Percentiles rank a stretch among this genome's conserved stretches.
Conservation (phyloP, 2,888 invertebrate species). For the Heteropelma amictum region DNA sequence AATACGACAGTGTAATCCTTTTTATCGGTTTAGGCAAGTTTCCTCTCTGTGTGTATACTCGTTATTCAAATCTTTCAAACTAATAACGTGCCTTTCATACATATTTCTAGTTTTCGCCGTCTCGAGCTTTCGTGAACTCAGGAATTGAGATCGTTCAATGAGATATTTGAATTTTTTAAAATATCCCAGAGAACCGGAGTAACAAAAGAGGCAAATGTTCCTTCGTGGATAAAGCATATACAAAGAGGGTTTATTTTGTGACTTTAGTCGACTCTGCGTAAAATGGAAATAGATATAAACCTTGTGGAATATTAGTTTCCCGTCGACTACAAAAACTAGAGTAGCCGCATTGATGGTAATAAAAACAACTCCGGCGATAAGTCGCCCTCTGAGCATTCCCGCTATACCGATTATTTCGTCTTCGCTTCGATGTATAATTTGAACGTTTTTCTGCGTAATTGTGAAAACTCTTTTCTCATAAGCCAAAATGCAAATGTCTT, state of each 20-base stretch:
- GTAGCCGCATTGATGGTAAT: constrained; percentile 57
- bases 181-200: too few relatives aligned
- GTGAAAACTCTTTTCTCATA: constrained; percentile 63
- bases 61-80: too few relatives aligned
- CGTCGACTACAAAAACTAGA: constrained; percentile 58
- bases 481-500: constrained; percentile 65
- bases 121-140: too few relatives aligned
- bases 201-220: neutral
- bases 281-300: constrained; percentile 27
- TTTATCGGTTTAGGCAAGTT: too few relatives aligned
- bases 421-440: constrained; percentile 63
- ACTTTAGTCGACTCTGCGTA: neutral
- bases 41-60: too few relatives aligned
- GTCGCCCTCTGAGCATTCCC: constrained; percentile 56
- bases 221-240: neutral
- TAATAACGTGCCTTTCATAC: too few relatives aligned
- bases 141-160: too few relatives aligned
- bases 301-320: constrained; percentile 63
- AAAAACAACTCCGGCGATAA: constrained; percentile 61
- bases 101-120: too few relatives aligned
- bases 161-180: too few relatives aligned
- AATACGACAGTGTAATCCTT: too few relatives aligned
- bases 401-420: constrained; percentile 62
- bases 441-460: constrained; percentile 52
- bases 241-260: too few relatives aligned